Evolutionary conservation across 2,113 vertebrate species (phyloP).

Genomic region (Willisornis vidua): DNA sequence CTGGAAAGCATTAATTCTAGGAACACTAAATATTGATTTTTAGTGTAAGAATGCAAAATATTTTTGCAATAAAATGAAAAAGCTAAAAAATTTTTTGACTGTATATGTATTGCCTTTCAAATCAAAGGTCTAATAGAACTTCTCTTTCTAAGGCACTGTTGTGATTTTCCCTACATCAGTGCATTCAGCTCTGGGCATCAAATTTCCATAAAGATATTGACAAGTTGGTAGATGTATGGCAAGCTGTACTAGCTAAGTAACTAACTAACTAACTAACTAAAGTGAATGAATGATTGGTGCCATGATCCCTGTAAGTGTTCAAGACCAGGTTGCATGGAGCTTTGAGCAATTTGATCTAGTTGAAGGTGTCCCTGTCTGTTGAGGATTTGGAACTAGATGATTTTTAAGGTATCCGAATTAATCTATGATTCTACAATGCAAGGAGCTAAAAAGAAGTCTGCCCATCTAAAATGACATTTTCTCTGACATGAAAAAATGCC

Average conservation of each 20-base stretch:
- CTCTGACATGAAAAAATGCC: background rate
- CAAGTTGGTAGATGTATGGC: background rate
- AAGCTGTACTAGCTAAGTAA: background rate
- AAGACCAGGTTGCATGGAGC: background rate
- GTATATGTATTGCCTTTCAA: background rate
- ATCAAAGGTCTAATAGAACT: background rate
- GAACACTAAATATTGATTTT: background rate
- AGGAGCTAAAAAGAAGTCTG: background rate
- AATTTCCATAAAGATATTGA: background rate
- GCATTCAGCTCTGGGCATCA: background rate
- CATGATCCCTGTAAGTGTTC: background rate
- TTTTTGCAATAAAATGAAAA: background rate
- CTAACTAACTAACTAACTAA: background rate
- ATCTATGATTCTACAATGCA: background rate
- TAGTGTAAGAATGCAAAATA: background rate
- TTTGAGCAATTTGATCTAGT: background rate
- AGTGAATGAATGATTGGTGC: background rate
- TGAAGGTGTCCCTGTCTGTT: background rate
- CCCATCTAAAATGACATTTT: background rate
- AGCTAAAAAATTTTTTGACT: background rate
- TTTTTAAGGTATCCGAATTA: background rate
- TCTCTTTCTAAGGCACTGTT: background rate
- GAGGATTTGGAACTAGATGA: background rate
- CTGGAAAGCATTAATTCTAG: background rate
- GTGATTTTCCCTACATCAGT: background rate